Conservation (phyloP, 2,113 vertebrate species). For the Phaetusa simplex region DNA sequence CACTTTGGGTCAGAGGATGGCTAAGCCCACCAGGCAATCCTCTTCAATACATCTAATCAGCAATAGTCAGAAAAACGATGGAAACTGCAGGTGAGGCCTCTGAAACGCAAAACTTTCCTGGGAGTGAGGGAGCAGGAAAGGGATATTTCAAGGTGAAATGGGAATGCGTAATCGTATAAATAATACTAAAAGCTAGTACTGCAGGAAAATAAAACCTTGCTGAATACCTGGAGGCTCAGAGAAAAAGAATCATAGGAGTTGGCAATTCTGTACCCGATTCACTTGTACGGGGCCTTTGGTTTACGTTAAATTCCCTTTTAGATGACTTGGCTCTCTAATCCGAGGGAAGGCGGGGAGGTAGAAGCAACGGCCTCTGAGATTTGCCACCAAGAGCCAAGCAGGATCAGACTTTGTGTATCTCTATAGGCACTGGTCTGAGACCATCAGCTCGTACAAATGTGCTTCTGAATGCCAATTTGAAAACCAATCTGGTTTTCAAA, state of each 20-base stretch:
- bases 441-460: not conserved
- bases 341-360: not conserved
- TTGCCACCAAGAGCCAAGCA: not conserved
- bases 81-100: not conserved
- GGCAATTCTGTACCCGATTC: not conserved
- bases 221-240: not conserved
- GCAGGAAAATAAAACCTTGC: not conserved
- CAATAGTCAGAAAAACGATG: not conserved
- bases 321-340: not conserved
- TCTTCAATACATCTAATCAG: not conserved
- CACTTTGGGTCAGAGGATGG: not conserved
- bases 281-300: not conserved
- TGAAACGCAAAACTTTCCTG: not conserved
- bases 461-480: not conserved
- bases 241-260: not conserved
- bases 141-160: not conserved
- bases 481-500: not conserved
- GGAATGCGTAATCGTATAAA: not conserved
- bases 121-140: not conserved
- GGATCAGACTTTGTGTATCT: not conserved
- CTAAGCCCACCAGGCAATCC: not conserved
- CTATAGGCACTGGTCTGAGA: not conserved
- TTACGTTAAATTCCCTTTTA: not conserved
- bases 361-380: not conserved
- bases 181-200: not conserved